These are phyloP conservation scores for Equus przewalskii DNA, from an alignment of 2,113 vertebrate genomes.

Conservation along the genomic window DNA sequence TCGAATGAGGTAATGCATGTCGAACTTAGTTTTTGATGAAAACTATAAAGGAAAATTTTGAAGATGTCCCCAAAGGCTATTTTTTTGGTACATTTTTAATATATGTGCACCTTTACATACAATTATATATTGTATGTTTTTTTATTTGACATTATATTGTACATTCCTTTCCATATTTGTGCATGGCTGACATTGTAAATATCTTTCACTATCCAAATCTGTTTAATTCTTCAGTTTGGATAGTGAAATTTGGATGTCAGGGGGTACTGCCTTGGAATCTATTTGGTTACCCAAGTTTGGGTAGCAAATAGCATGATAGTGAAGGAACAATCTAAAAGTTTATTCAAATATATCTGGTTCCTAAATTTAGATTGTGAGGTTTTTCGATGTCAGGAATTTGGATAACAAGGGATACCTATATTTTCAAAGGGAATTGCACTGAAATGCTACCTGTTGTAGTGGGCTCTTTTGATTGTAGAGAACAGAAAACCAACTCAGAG, in stretches of 20 bases:
- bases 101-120: not conserved
- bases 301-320: not conserved
- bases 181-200: not conserved
- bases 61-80: not conserved
- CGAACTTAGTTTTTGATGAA: slow-evolving; percentile 59
- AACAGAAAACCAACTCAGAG: not conserved
- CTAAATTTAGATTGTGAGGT: slow-evolving; percentile 3
- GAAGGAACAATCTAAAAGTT: slow-evolving; percentile 20
- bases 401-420: not conserved
- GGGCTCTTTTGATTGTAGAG: not conserved
- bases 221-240: slow-evolving; percentile 40
- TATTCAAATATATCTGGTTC: slow-evolving; percentile 39
- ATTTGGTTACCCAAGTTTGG: not conserved
- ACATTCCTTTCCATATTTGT: not conserved
- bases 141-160: not conserved
- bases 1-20: not conserved
- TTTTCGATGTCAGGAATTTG: slow-evolving; percentile 59
- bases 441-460: not conserved
- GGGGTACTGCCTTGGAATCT: not conserved
- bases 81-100: not conserved
- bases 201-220: not conserved
- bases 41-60: slow-evolving; percentile 5
- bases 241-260: slow-evolving; percentile 31
- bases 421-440: not conserved
- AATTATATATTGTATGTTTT: slow-evolving; percentile 32